A percentile compares a stretch with the other conserved stretches of the same genome.
phyloP scores from a whole-genome alignment of 1,140 invertebrate genomes.

The Brachionus plicatilis region DNA sequence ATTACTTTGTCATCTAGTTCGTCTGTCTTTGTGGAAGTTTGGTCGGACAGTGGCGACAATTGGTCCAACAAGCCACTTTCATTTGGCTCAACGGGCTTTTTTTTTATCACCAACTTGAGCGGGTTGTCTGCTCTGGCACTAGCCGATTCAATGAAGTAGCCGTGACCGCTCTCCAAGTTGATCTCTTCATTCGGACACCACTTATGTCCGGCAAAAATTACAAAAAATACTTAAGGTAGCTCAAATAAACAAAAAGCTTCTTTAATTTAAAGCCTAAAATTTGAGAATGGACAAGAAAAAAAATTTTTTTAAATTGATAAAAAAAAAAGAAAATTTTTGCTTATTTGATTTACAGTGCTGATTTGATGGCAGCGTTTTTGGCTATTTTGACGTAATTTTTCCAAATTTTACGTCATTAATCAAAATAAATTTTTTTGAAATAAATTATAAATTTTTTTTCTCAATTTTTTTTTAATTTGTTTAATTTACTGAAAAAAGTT shows the following conservation, averaged over 20 bases:
- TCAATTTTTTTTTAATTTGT: too few species aligned
- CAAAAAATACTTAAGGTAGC: not conserved
- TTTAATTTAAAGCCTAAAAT: not conserved
- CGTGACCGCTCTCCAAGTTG: not conserved
- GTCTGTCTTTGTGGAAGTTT: constrained; percentile 12
- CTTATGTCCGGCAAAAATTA: not conserved
- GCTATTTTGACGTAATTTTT: too few species aligned
- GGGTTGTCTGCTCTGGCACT: not conserved
- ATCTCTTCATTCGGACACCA: not conserved
- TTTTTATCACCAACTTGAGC: not conserved
- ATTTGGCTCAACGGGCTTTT: not conserved
- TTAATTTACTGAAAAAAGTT: too few species aligned
- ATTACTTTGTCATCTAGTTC: not conserved
- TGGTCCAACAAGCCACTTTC: not conserved
- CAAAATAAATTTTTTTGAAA: too few species aligned
- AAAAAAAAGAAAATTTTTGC: constrained; percentile 27
- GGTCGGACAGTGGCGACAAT: not conserved
- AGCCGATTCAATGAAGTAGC: not conserved
- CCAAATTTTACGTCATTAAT: too few species aligned
- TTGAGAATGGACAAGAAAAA: not conserved
- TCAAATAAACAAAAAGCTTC: constrained; percentile 36
- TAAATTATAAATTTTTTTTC: too few species aligned
- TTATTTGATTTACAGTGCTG: not conserved
- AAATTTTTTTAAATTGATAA: not conserved
- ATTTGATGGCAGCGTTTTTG: too few species aligned